Percentiles rank a stretch among this genome's conserved stretches.
Conservation (phyloP, 2,888 invertebrate genomes). For the Proisotoma minuta region DNA sequence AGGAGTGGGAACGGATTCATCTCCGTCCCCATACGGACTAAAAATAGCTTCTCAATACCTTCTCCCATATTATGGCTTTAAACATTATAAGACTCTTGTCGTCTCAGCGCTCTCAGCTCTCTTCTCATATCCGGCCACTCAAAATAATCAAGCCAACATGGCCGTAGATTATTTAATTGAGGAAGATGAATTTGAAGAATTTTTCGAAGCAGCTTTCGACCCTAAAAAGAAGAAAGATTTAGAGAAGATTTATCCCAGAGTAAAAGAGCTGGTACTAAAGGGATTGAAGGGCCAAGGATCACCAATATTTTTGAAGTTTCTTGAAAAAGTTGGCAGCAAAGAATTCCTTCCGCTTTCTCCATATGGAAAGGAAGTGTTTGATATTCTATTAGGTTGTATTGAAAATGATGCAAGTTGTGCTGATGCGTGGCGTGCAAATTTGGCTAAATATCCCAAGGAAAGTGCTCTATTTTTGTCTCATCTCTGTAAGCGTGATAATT, state of each 20-base stretch:
- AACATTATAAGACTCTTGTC: constrained; percentile 45
- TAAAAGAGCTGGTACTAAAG: constrained; percentile 26
- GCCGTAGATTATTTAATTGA: constrained; percentile 43
- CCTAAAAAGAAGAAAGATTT: constrained; percentile 43
- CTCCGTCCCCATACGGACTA: constrained; percentile 43
- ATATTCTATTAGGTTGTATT: constrained; percentile 41
- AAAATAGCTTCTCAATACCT: constrained; percentile 45
- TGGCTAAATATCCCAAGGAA: constrained; percentile 40
- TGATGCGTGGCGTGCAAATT: constrained; percentile 39
- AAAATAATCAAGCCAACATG: constrained; percentile 37
- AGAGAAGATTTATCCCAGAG: constrained; percentile 46
- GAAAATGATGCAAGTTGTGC: constrained; percentile 36
- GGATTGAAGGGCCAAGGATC: constrained; percentile 30
- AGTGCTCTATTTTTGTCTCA: constrained; percentile 38
- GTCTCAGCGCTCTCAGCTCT: constrained; percentile 26
- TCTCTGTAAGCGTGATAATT: constrained; percentile 31
- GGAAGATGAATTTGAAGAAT: constrained; percentile 45
- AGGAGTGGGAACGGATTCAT: constrained; percentile 35
- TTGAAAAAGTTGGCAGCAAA: constrained; percentile 39
- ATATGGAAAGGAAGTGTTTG: constrained; percentile 42
- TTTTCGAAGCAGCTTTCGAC: constrained; percentile 46
- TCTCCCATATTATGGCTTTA: constrained; percentile 45
- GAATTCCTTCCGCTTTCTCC: constrained; percentile 37
- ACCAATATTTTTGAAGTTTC: constrained; percentile 40
- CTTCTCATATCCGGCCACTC: too few relatives aligned